Evolutionary conservation across 2,797 vertebrate species (phyloP).

Genomic region (Apogon talboti): DNA sequence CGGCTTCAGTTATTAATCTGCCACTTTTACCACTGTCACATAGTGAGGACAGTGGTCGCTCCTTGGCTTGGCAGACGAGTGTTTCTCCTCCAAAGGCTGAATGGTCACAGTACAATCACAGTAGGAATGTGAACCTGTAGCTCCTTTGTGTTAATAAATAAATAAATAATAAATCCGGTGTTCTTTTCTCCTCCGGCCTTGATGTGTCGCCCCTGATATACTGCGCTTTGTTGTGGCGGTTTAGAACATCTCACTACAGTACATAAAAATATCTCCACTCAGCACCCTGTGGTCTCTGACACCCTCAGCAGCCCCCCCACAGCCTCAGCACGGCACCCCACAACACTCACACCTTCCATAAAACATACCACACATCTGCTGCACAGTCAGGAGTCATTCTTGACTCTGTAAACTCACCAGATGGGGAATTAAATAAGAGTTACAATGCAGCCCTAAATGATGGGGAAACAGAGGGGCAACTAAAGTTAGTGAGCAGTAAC

Average conservation of each 20-base stretch:
- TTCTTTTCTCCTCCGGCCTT: conserved; percentile 35
- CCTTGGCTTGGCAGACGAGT: too few relatives aligned
- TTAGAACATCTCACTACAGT: conserved; percentile 75
- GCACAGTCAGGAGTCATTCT: conserved; percentile 81
- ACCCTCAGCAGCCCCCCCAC: conserved; percentile 52
- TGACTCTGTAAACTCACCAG: conserved; percentile 84
- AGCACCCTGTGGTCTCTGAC: conserved; percentile 55
- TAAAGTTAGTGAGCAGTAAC: conserved; percentile 70
- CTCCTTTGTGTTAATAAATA: conserved; percentile 25
- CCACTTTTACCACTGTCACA: too few relatives aligned
- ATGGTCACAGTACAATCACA: not conserved
- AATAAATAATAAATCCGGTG: conserved; percentile 24
- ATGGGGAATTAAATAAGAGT: conserved; percentile 82
- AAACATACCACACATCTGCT: conserved; percentile 85
- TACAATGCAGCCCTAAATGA: conserved; percentile 77
- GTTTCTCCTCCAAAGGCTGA: too few relatives aligned
- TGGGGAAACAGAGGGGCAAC: conserved; percentile 70
- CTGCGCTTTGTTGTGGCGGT: conserved; percentile 68
- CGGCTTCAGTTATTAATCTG: too few relatives aligned
- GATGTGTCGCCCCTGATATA: conserved; percentile 54
- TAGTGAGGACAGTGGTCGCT: too few relatives aligned
- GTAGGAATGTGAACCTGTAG: conserved; percentile 34
- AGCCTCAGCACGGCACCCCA: conserved; percentile 47
- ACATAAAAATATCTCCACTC: conserved; percentile 76
- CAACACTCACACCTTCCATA: conserved; percentile 77